Base-by-base conservation (phyloP, 2,888 invertebrate species). In the Sialis fuliginosa region DNA sequence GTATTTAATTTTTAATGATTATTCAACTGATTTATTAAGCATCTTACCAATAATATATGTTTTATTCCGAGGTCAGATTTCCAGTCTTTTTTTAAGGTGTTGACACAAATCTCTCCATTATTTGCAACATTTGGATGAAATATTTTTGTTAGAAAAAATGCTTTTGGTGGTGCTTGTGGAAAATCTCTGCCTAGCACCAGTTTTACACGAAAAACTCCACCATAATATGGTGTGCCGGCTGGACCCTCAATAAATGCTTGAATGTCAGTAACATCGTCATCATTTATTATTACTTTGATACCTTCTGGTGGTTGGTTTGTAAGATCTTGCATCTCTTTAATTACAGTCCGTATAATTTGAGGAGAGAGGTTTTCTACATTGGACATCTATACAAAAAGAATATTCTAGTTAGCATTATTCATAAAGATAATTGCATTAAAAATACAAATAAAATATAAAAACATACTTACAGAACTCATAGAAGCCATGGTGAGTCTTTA, bases 61-160 rank as follows among this genome's bases (percentile, higher is more conserved):
- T 85, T 88, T 53, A 95, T 86, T 62, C 95, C 95, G 62, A 92
- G 79, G 71, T 92, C 90, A 51, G 91, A 81, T 63, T 89, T 89
- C 95, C 95, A 95, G 72, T 93, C 95, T 68, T 87, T 91, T 67
- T 90, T 89, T 51, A 96, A 72, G 50, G 95, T 93, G 68, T 93
- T 91, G 6, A 95, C 95, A 69, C 95, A 96, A 60, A 96, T 95
- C 68, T 93, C 93, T 50, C 95, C 95, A 69, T 83, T 88, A 50
- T 77, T 70, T 44, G 93, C 84, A 56, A 96, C 93, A 72, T 96
- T 96, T 31, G 95, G 95, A 68, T 96, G 95, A 70, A 96, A 96
- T 62, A 96, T 90, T 73, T 88, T 90, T 47, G 95, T 96, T 51
- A 91, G 71, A 67, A 96, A 96, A 69, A 72, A 82, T 48, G 87